Base-by-base conservation (phyloP, 2,113 vertebrate genomes). In the Gadus macrocephalus region DNA sequence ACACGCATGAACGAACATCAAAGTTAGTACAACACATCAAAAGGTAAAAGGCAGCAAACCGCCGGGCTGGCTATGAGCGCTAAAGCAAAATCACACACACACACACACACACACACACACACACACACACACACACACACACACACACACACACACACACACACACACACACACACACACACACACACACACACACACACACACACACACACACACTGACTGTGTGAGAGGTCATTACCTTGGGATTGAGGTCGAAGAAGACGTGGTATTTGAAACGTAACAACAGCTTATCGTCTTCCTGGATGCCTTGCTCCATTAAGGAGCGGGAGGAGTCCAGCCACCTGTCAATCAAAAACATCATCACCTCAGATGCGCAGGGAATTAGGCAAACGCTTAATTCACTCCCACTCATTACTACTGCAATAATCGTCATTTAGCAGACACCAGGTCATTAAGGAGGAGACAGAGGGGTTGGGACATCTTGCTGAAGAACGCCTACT, bases 181-280 rank as follows among this genome's bases (percentile, higher is more conserved):
- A 62, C 60, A 62, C 60, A 62, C 60, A 62, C 60, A 59, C 56
- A 59, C 31, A 17, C 16, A 62, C 16, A 27, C 16, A 68, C 38
- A 17, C 16, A 62, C 16, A 27, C 5, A 19, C 4, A 7, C 31
- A 9, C 12, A 55, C 15, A 15, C 22, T 5, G 17, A 68, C 38
- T 27, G 0, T 58, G 55, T 17, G n/a, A 58, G 15, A 58, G 55
- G 15, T 3, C 61, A 78, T 83, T 93, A 98, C 97, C 91, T 99
- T 99, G 73, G 97, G 95, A 87, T 99, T 97, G 81, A 99, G 91
- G 89, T 99, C 97, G 86, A 98, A 99, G 90, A 99, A 99, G 79
- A 92, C 92, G 73, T 96, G 97, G 89, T 99, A 99, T 89, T 99
- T 99, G 86, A 98, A 99, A 69, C 97, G 95, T 61, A 99, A 81